Base-by-base conservation (phyloP, 2,797 vertebrate species). In the Gymnoscopelus microlampas region DNA sequence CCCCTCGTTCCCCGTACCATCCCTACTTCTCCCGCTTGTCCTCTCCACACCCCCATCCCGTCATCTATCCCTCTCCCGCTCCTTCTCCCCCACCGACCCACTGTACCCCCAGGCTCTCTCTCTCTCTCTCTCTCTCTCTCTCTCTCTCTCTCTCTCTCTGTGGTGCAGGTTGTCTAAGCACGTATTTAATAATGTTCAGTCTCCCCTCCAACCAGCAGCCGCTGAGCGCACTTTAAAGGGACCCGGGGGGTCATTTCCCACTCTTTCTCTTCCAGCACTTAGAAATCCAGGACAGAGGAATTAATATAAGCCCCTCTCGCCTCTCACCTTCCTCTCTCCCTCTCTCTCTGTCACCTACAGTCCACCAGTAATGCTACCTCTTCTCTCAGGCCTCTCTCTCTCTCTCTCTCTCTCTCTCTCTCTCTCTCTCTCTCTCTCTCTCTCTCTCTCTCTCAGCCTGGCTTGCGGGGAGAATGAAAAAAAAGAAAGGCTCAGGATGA, bases 401-500 rank as follows among this genome's bases (percentile, higher is more conserved):
- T 63, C 73, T 76, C 66, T 62, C 70, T 49, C n/a, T 53, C 69
- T 15, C 70, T 44, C 70, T 29, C 56, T 70, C 53, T 35, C 26
- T n/a, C 57, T 44, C 26, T 39, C 51, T 57, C 50, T 35, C 44
- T 55, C 19, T n/a, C 24, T 15, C 49, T 32, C 14, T 4, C 62
- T 35, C 32, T 35, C 32, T 39, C 39, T 39, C 39, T 9, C 39
- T 39, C 39, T 39, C 26, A 29, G 26, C 26, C 26, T 29, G 26
- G 26, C 26, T 29, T 29, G 26, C 26, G 26, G 26, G 26, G 35
- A 39, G 35, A 39, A 39, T 39, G 19, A 39, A 39, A 39, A 5
- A 5, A 39, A 39, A 95, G 93, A 96, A 96, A 96, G 92, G 92
- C 93, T 94, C 89, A 80, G 93, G 94, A 95, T 95, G 94, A 95